phyloP scores from a whole-genome alignment of 2,797 vertebrate genomes.

The Denticeps clupeoides region DNA sequence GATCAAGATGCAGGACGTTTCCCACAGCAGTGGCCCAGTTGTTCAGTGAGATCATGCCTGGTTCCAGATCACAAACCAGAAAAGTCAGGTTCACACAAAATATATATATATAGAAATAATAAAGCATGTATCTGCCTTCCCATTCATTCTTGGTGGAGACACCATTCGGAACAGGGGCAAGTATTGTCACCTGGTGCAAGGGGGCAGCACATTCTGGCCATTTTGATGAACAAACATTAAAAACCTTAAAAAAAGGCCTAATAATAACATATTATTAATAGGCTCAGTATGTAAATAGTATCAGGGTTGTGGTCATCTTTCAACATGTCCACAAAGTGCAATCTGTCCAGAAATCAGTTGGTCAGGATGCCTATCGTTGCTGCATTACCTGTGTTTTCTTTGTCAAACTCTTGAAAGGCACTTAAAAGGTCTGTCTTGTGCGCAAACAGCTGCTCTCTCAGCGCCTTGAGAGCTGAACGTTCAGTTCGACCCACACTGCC shows the following conservation, averaged over 20 bases:
- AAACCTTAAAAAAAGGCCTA: too few relatives aligned
- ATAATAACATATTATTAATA: too few relatives aligned
- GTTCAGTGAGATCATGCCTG: constrained; percentile 65
- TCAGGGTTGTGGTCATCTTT: too few relatives aligned
- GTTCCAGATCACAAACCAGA: not conserved
- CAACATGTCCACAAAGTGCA: too few relatives aligned
- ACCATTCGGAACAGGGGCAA: too few relatives aligned
- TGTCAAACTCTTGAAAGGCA: constrained; percentile 68
- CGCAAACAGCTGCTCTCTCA: constrained; percentile 79
- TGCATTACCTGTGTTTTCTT: constrained; percentile 52
- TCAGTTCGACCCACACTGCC: constrained; percentile 77
- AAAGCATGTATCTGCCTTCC: too few relatives aligned
- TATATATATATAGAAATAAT: not conserved
- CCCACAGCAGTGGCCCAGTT: constrained; percentile 76
- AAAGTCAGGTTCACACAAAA: not conserved
- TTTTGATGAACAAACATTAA: too few relatives aligned
- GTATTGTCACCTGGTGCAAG: too few relatives aligned
- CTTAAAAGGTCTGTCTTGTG: constrained; percentile 77
- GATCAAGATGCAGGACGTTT: constrained; percentile 65
- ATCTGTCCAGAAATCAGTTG: too few relatives aligned
- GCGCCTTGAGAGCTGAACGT: constrained; percentile 76
- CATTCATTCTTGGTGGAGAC: not conserved
- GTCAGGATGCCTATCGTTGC: too few relatives aligned
- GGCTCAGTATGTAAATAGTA: too few relatives aligned
- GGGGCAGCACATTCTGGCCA: too few relatives aligned